phyloP scores from a whole-genome alignment of 2,113 vertebrate genomes.

The Tachysurus fulvidraco region DNA sequence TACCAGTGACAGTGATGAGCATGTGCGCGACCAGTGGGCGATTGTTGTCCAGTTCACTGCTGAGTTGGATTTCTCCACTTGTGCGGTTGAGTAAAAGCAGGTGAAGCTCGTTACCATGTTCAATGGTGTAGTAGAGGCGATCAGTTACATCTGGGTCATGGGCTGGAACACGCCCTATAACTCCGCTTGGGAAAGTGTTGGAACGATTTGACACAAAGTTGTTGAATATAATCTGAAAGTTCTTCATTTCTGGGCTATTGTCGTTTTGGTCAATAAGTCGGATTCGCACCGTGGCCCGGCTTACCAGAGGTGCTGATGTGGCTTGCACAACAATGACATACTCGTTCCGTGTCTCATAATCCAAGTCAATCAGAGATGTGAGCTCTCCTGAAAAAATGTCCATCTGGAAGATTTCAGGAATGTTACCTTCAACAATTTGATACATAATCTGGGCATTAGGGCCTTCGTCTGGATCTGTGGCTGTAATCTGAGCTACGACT shows the following conservation, averaged over 20 bases:
- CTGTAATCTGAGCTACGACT: conserved; percentile 94
- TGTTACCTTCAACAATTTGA: conserved; percentile 98
- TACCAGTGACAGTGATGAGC: conserved; percentile 96
- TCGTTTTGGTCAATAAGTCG: conserved; percentile 95
- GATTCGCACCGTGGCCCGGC: conserved; percentile 90
- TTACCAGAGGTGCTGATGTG: conserved; percentile 94
- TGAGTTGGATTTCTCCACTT: conserved; percentile 93
- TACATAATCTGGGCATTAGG: conserved; percentile 98
- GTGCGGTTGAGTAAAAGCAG: conserved; percentile 94
- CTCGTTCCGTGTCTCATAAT: conserved; percentile 89
- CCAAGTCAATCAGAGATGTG: conserved; percentile 93
- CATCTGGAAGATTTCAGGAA: conserved; percentile 98
- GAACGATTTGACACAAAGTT: conserved; percentile 97
- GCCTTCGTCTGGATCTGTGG: conserved; percentile 91
- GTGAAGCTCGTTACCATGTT: conserved; percentile 92
- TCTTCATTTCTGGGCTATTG: conserved; percentile 88
- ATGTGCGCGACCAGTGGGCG: conserved; percentile 93
- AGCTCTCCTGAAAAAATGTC: conserved; percentile 98
- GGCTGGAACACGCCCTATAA: conserved; percentile 92
- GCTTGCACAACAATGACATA: conserved; percentile 97
- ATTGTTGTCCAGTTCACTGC: conserved; percentile 97
- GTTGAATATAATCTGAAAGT: conserved; percentile 99
- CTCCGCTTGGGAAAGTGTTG: conserved; percentile 91
- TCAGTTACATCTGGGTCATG: conserved; percentile 94
- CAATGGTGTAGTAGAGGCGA: conserved; percentile 91